phyloP scores from a whole-genome alignment of 2,888 invertebrate species.

The Dermolepida albohirtum region DNA sequence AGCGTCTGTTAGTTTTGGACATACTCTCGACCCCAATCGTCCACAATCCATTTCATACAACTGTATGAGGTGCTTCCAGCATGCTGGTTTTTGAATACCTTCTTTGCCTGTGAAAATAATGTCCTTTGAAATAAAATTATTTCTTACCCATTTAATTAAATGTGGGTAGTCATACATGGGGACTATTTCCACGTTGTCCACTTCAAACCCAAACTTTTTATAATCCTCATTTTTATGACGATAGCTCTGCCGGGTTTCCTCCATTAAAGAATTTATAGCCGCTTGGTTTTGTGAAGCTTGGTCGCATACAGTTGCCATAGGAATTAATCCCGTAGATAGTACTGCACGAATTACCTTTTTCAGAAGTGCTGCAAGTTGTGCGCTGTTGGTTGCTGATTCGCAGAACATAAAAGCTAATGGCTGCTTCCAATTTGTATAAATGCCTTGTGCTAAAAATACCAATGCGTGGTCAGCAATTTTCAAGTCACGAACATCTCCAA shows the following conservation, averaged over 20 bases:
- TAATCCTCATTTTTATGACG: background rate
- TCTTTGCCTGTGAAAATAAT: background rate
- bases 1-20: conserved; percentile 9
- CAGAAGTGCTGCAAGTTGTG: background rate
- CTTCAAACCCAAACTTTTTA: background rate
- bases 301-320: no score
- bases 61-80: background rate
- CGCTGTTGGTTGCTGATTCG: background rate
- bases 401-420: background rate
- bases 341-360: background rate
- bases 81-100: background rate
- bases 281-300: no score
- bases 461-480: conserved; percentile 13
- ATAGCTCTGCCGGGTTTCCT: background rate
- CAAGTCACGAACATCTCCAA: background rate
- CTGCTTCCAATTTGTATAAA: background rate
- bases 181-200: background rate
- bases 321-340: background rate
- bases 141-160: conserved; percentile 7
- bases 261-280: background rate
- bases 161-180: conserved; percentile 1
- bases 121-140: conserved; percentile 4
- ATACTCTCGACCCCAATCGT: background rate
- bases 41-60: conserved; percentile 4
- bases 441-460: conserved; percentile 16